Base-by-base conservation (phyloP, 1,140 invertebrate species). In the Potamilus streckersoni region DNA sequence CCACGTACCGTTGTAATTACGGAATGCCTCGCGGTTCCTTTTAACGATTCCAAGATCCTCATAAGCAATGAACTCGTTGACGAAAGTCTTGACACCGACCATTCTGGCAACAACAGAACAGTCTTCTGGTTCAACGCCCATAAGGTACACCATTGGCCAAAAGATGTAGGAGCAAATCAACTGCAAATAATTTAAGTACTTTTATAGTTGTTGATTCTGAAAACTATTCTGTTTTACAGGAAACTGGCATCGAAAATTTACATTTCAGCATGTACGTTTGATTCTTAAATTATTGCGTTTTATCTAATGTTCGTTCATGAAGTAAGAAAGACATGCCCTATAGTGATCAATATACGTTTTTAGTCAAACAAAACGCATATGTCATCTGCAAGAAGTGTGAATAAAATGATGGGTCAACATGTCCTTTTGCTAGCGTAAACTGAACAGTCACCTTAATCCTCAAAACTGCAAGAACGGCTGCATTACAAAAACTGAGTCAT, bases 21-120 rank as follows among this genome's bases (percentile, higher is more conserved):
- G 0, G 20, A 62, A 62, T 12, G 20, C 63, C 15, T 78, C 1
- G 31, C 79, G 79, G 79, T 88, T 88, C 55, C 64, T 62, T 27
- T 83, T 77, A 5, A 86, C 74, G 27, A 75, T 75, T 14, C 82
- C 80, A 1, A 88, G 75, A 31, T 82, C 75, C n/a, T 82, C 79
- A 72, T 87, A 90, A 3, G 88, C 89, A 3, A 88, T 74, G 76
- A 90, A 90, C 66, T 90, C 89, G 71, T 90, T 90, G n/a, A 88
- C 70, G 68, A 89, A 87, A 27, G 85, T 87, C 65, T 90, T 90
- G n/a, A 88, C 71, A 49, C 89, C 89, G 59, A 89, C 80, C 64
- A 89, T 75, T 60, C 85, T 65, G 0, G 87, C 88, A 0, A 89
- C 86, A 59, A 83, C 76, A 2, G 81, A 74, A 76, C 87, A 89